Conservation (phyloP, 1,140 invertebrate species). For the Aleiodes sp. region DNA sequence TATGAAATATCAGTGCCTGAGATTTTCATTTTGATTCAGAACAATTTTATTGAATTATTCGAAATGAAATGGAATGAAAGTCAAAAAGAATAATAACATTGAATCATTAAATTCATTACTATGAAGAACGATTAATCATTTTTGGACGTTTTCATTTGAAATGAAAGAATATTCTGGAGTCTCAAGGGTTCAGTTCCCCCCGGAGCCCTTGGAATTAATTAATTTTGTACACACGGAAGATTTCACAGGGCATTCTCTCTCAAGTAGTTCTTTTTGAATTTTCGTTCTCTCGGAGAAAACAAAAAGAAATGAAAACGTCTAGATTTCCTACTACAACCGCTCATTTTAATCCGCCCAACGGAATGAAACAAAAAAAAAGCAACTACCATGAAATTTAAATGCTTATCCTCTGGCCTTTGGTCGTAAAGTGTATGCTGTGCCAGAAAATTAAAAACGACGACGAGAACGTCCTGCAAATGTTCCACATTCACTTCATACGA, state of each 20-base stretch:
- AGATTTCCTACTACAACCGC: neutral
- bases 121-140: too few species aligned
- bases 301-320: neutral
- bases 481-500: neutral
- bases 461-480: neutral
- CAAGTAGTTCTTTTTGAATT: neutral
- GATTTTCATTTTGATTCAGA: too few species aligned
- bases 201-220: neutral
- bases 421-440: neutral
- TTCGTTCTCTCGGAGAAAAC: neutral
- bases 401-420: neutral
- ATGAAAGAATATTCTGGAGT: too few species aligned
- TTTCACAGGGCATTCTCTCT: neutral
- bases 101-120: too few species aligned
- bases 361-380: neutral
- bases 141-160: too few species aligned
- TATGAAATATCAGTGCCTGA: too few species aligned
- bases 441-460: slow-evolving; percentile 11
- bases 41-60: too few species aligned
- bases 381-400: slow-evolving; percentile 12
- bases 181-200: too few species aligned
- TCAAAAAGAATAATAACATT: too few species aligned
- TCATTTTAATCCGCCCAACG: neutral
- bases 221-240: neutral
- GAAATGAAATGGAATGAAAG: too few species aligned